phyloP scores from a whole-genome alignment of 2,888 invertebrate genomes.

The Marasmarcha lunaedactyla region DNA sequence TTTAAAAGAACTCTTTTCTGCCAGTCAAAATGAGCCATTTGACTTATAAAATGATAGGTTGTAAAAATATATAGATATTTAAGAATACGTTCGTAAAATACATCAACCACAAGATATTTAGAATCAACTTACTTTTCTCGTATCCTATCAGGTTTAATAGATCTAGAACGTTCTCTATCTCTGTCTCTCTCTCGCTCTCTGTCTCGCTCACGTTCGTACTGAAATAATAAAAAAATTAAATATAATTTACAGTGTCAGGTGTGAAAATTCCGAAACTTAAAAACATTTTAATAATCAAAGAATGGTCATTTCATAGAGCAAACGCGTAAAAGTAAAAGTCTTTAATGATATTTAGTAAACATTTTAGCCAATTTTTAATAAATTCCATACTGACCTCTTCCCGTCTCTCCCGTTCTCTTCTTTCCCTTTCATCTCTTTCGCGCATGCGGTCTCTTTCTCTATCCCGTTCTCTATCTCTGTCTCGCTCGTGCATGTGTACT shows the following conservation, averaged over 20 bases:
- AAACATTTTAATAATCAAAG: too few relatives aligned
- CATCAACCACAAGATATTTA: too few relatives aligned
- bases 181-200: constrained; percentile 51
- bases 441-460: constrained; percentile 31
- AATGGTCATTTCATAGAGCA: too few relatives aligned
- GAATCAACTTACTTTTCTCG: constrained; percentile 69
- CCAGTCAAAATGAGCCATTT: too few relatives aligned
- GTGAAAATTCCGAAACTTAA: background rate
- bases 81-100: too few relatives aligned
- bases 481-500: constrained; percentile 42
- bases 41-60: too few relatives aligned
- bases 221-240: constrained; percentile 15
- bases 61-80: too few relatives aligned
- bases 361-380: too few relatives aligned
- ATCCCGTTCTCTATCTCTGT: constrained; percentile 54
- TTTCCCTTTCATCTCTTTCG: constrained; percentile 39
- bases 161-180: constrained; percentile 65
- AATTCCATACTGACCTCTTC: too few relatives aligned
- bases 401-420: constrained; percentile 39
- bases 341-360: too few relatives aligned
- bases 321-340: too few relatives aligned
- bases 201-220: constrained; percentile 44
- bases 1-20: too few relatives aligned
- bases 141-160: constrained; percentile 72
- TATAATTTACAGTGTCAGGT: background rate